These are phyloP conservation scores for Dryoscopus gambensis DNA, from an alignment of 2,113 vertebrate genomes.

Conservation along the genomic window DNA sequence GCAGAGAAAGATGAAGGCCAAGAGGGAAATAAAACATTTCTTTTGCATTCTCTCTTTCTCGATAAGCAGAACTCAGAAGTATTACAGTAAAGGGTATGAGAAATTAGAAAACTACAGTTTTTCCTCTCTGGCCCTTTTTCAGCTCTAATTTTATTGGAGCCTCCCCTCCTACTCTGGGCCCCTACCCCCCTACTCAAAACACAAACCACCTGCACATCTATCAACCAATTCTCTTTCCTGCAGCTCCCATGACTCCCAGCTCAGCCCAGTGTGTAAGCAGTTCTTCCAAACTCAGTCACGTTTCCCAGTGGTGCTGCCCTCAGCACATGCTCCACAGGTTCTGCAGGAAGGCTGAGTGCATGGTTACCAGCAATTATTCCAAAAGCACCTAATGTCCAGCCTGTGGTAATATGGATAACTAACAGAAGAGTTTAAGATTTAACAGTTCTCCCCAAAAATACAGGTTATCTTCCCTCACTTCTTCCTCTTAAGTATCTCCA, in stretches of 20 bases:
- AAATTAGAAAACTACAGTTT: not conserved
- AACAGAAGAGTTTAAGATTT: not conserved
- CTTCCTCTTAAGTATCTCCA: not conserved
- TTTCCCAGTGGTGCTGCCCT: not conserved
- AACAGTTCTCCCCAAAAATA: not conserved
- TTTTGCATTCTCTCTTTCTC: not conserved
- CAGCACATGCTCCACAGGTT: fast-evolving
- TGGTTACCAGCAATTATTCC: not conserved
- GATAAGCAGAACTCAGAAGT: not conserved
- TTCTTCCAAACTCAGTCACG: not conserved
- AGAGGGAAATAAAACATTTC: not conserved
- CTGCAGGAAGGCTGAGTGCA: not conserved
- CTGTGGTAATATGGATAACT: not conserved
- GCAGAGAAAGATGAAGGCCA: not conserved
- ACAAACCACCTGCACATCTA: not conserved
- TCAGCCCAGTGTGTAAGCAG: not conserved
- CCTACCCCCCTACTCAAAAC: not conserved
- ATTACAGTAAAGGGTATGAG: not conserved
- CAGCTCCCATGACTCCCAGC: not conserved
- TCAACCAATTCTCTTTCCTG: not conserved
- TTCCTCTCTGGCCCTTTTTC: not conserved
- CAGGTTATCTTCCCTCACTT: not conserved
- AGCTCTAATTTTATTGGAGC: not conserved
- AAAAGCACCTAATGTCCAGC: not conserved
- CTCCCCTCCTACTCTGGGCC: not conserved